Evolutionary conservation across 1,140 invertebrate genomes (phyloP).

Genomic region (Solen grandis): DNA sequence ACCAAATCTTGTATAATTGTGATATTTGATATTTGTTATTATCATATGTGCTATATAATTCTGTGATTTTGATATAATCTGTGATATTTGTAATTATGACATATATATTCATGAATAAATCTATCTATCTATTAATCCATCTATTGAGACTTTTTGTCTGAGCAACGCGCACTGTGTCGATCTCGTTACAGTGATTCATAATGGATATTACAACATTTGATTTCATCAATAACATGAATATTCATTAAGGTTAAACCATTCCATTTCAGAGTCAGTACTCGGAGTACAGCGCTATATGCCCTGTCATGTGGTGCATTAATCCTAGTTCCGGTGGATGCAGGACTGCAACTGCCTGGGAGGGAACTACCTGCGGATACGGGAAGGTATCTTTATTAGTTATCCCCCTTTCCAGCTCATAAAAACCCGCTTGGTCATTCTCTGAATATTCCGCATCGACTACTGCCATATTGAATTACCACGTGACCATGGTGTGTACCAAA

Average conservation of each 20-base stretch:
- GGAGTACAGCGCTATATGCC: background rate
- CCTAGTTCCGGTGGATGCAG: background rate
- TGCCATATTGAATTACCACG: too few relatives aligned
- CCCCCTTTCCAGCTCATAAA: too few relatives aligned
- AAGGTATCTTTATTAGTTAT: too few relatives aligned
- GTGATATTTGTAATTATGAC: too few relatives aligned
- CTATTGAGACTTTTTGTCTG: background rate
- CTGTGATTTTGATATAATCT: too few relatives aligned
- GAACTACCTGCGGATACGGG: constrained; percentile 6
- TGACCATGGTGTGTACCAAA: too few relatives aligned
- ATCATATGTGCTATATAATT: too few relatives aligned
- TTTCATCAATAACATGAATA: background rate
- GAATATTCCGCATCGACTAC: background rate
- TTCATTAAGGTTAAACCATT: background rate
- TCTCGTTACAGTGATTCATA: background rate
- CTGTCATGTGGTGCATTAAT: background rate
- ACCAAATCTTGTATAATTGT: too few relatives aligned
- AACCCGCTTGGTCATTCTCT: too few relatives aligned
- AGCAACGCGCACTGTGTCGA: background rate
- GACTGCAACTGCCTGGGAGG: constrained; percentile 10
- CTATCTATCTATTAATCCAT: too few relatives aligned
- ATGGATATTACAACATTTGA: background rate
- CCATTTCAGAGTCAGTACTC: background rate
- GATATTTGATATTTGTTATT: too few relatives aligned
- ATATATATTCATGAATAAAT: too few relatives aligned